A percentile compares a stretch with the other conserved stretches of the same genome.
Evolutionary conservation across 2,113 vertebrate species (phyloP).

Genomic region (Tragelaphus scriptus): DNA sequence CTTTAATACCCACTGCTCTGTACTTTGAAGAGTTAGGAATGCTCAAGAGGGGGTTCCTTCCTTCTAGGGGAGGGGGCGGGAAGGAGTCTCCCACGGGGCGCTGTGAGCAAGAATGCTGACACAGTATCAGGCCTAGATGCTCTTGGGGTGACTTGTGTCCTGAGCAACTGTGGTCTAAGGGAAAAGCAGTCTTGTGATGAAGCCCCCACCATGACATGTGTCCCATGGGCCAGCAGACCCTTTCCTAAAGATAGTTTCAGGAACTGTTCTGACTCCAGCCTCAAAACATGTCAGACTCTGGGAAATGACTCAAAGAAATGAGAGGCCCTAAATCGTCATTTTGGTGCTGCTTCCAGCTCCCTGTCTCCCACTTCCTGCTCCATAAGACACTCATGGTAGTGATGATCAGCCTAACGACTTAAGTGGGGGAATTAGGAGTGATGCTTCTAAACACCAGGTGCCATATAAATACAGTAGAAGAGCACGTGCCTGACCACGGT

Average conservation of each 20-base stretch:
- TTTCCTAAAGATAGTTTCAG: neutral
- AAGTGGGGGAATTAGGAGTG: neutral
- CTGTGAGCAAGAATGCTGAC: neutral
- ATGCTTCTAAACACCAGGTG: neutral
- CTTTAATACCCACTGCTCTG: neutral
- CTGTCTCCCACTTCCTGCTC: neutral
- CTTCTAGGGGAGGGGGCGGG: neutral
- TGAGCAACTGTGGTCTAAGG: neutral
- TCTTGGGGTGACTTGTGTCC: neutral
- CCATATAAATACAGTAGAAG: neutral
- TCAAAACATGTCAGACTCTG: neutral
- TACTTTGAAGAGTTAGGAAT: neutral
- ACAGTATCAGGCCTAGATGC: neutral
- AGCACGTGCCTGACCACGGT: fast-evolving
- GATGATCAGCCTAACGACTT: neutral
- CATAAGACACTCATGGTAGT: neutral
- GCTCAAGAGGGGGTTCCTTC: neutral
- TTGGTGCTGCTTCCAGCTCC: neutral
- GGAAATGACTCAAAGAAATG: neutral
- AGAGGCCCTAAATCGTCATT: neutral
- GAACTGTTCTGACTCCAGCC: neutral
- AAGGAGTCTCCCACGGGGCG: neutral
- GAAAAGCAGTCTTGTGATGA: neutral
- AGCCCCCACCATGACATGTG: neutral
- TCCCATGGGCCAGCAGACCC: neutral